Base-by-base conservation (phyloP, 2,113 vertebrate genomes). In the Ciconia boyciana region DNA sequence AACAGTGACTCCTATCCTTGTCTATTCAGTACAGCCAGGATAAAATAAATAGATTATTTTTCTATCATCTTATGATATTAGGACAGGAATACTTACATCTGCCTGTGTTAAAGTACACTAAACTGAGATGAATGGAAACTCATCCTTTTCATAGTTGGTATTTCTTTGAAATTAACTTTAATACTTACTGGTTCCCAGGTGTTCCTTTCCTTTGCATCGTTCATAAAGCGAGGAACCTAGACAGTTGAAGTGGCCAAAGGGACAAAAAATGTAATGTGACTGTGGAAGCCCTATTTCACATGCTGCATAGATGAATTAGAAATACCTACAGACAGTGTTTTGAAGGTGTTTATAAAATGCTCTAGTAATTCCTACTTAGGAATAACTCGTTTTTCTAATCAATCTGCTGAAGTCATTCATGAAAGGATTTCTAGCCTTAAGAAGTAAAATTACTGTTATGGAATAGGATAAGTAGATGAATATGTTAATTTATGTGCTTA, bases 41-140 rank as follows among this genome's bases (percentile, higher is more conserved):
- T 82, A 93, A 87, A 89, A 89, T 71, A 82, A 87, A 85, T 72
- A 69, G 48, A 32, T 87, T 76, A 18, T 91, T 94, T 91, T 94
- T 88, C 44, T 68, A 2, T 79, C 13, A 21, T 79, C 25, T 66
- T 66, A 21, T 0, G 12, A 11, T 68, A 55, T 44, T 75, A n/a
- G 32, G 14, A 54, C 12, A 66, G 44, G 16, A 91, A 54, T 83
- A 34, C 36, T 72, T 89, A 34, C 3, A 77, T 78, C 51, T 79
- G 48, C 29, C 10, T 83, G 19, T 70, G 39, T 61, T 86, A 28
- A 92, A 85, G 70, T 76, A 48, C 43, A 24, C 13, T 79, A 51
- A 76, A 41, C 17, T 26, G 57, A 84, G 41, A 39, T 76, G 26
- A 87, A 76, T 61, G 25, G 39, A 55, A 91, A 61, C 62, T 66